phyloP scores from a whole-genome alignment of 2,888 invertebrate species.

The Ormyrus nitidulus region DNA sequence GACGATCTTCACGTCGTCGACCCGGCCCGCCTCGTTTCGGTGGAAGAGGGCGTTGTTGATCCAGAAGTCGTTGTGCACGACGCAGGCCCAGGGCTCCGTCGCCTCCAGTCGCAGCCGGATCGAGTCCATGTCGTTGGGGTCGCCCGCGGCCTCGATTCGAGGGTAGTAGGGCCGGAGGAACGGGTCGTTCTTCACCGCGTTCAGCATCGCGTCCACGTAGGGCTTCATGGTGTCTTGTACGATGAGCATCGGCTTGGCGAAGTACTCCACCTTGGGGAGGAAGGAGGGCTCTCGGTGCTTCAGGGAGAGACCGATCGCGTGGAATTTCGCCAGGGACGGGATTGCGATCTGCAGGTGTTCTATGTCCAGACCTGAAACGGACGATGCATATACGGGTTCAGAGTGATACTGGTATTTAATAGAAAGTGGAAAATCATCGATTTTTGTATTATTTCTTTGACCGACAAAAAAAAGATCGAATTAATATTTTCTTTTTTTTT shows the following conservation, averaged over 20 bases:
- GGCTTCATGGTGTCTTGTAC: slow-evolving; percentile 64
- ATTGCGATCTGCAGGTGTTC: slow-evolving; percentile 76
- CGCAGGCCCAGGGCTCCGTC: slow-evolving; percentile 41
- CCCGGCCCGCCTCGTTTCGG: slow-evolving; percentile 70
- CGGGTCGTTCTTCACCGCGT: slow-evolving; percentile 65
- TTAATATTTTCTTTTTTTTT: no score
- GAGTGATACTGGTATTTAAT: no score
- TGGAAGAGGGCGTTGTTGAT: slow-evolving; percentile 79
- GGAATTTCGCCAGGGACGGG: slow-evolving; percentile 78
- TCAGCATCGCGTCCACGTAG: slow-evolving; percentile 57
- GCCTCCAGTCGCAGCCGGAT: not conserved
- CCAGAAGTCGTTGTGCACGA: slow-evolving; percentile 76
- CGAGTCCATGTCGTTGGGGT: not conserved
- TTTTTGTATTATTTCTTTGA: no score
- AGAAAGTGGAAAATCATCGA: no score
- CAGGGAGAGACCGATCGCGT: slow-evolving; percentile 78
- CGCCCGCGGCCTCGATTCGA: slow-evolving; percentile 38
- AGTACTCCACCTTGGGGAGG: slow-evolving; percentile 68
- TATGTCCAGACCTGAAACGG: slow-evolving; percentile 74
- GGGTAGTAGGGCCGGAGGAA: slow-evolving; percentile 61
- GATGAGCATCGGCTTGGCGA: slow-evolving; percentile 55
- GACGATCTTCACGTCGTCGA: slow-evolving; percentile 77
- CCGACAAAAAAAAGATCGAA: no score
- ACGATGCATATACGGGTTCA: no score
- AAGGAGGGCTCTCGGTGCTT: slow-evolving; percentile 72